Base-by-base conservation (phyloP, 2,113 vertebrate genomes). In the Tringa solitaria region DNA sequence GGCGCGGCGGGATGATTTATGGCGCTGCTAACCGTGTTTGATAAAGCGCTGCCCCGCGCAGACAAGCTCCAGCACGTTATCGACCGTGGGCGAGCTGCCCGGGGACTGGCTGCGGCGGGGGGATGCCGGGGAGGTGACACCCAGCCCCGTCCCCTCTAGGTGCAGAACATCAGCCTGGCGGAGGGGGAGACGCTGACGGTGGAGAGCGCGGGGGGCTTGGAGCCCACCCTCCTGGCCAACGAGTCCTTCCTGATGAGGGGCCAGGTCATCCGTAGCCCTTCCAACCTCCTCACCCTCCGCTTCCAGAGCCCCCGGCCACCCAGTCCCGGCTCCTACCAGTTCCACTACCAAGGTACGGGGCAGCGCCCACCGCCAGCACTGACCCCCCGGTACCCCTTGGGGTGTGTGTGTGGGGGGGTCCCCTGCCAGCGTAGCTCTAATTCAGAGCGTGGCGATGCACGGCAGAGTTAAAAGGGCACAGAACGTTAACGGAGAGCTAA, bases 201-300 rank as follows among this genome's bases (percentile, higher is more conserved):
- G 94, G 99, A 99, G 97, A 98, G 99, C 9, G 33, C 98, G 0
- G 99, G 98, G 6, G 98, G 98, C 1, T 77, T 97, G 37, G 98
- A 99, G 90, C 98, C 99, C 24, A 92, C 97, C 33, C 97, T 99
- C n/a, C 95, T 99, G 97, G 99, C 99, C 97, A 99, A 99, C 6
- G 98, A 99, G 96, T 99, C 99, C 84, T 99, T 99, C 96, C 98
- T 99, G 88, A 98, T 99, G 96, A 98, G 98, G 70, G 99, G 99
- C 27, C 98, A 99, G 94, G 98, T 99, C 50, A 99, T 99, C 77
- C 99, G 99, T 35, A 99, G 99, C 96, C 98, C 98, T 6, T 99
- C 98, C 94, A 99, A 99, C 95, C 98, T 99, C 97, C 99, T 99
- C 70, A 97, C 98, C 68, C 96, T 99, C 74, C 98, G 93, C 85